These are phyloP conservation scores for Amphiprion ocellaris DNA, from an alignment of 2,113 vertebrate genomes.

Conservation along the genomic window DNA sequence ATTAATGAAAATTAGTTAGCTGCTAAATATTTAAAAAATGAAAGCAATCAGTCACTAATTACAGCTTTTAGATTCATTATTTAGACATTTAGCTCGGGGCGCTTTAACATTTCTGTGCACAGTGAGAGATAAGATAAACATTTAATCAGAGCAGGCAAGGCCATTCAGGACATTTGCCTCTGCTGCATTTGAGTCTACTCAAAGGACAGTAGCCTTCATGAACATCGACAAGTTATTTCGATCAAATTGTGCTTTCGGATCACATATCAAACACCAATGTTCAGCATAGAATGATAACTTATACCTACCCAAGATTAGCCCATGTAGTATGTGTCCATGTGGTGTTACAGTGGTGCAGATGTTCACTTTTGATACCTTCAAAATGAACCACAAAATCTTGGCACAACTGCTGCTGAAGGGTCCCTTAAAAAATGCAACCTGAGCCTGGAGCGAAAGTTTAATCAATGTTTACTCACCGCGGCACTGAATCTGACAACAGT, in stretches of 20 bases:
- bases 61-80: constrained; percentile 5
- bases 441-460: not conserved
- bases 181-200: not conserved
- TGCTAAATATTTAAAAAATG: constrained; percentile 11
- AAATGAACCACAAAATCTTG: not conserved
- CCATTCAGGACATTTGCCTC: not conserved
- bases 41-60: constrained; percentile 19
- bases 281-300: not conserved
- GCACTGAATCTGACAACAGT: constrained; percentile 13
- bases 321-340: not conserved
- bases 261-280: not conserved
- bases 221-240: not conserved
- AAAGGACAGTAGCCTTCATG: not conserved
- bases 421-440: not conserved
- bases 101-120: not conserved
- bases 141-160: constrained; percentile 20
- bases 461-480: constrained; percentile 21
- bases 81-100: constrained; percentile 16
- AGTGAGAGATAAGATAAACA: constrained; percentile 17
- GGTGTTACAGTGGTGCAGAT: too few species aligned
- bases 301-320: not conserved
- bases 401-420: not conserved
- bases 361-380: not conserved
- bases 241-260: not conserved
- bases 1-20: constrained; percentile 8